Evolutionary conservation across 2,888 invertebrate species (phyloP), one percentile per base, ranked within the genome.

Genomic region (Parnassius glacialis): DNA sequence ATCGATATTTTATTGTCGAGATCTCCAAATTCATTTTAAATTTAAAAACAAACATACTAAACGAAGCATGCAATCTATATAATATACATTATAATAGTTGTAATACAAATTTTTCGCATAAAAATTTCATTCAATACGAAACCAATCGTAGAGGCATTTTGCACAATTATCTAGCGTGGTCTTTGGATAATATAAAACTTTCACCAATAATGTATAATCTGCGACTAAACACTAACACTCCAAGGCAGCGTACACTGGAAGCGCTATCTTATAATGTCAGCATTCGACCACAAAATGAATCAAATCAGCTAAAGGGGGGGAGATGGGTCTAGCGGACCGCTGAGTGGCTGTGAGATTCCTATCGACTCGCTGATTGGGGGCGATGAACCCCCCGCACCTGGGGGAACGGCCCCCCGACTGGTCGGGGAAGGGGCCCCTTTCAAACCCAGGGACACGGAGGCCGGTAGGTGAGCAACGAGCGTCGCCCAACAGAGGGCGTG

Each of bases 1-100:
- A 55, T 54, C 50, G 54, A 59, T 62, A 54, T 34, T 59, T 59
- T 62, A 62, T 62, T 62, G 62, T 62, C 62, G 62, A 62, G 58
- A 62, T 62, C 61, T 43, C 47, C 62, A 62, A 62, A 53, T 44
- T 50, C 44, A 50, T 48, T 45, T 52, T 3, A n/a, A 52, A 45
- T 20, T 42, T 48, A 57, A 47, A 44, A 62, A 54, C 13, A 56
- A 51, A 59, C 34, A 54, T 16, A 47, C 57, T 47, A 47, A 45
- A 44, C 2, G 20, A 45, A 34, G 5, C 56, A 56, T 13, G 45
- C 13, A 25, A n/a, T 52, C 34, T 12, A n/a, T 52, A 20, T n/a
- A n/a, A 20, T n/a, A n/a, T 41, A 41, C 41, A 52, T 7, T 52
- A 10, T 25, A 10, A 25, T 51, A 51, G 11, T 9, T 25, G 34